Evolutionary conservation across 2,797 vertebrate genomes (phyloP).

Genomic region (Stomatorhinus walkeri): DNA sequence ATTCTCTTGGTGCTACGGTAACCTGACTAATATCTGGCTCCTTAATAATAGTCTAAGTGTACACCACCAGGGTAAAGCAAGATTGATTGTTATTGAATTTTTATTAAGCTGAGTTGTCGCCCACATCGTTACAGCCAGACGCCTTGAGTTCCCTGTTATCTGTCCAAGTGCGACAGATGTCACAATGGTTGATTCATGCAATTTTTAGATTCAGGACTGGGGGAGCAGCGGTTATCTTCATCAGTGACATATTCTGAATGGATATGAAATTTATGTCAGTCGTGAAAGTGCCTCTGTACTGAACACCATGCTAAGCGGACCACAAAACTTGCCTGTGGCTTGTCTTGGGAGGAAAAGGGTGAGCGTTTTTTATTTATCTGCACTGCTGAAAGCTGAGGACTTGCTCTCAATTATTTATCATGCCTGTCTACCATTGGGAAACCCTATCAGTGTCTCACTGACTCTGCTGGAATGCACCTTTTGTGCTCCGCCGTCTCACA

Average conservation of each 20-base stretch:
- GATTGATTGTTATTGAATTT: background rate
- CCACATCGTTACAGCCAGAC: background rate
- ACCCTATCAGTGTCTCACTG: background rate
- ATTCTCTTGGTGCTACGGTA: background rate
- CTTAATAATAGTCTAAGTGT: background rate
- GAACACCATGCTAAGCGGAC: background rate
- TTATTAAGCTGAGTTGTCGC: background rate
- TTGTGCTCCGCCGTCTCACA: background rate
- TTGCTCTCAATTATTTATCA: conserved; percentile 14
- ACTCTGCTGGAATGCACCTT: background rate
- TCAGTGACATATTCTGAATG: background rate
- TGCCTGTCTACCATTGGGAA: background rate
- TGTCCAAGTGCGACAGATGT: background rate
- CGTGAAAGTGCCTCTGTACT: background rate
- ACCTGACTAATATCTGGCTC: background rate
- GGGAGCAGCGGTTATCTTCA: background rate
- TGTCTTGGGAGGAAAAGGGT: background rate
- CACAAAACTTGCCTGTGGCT: background rate
- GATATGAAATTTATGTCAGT: conserved; percentile 16
- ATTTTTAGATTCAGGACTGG: background rate
- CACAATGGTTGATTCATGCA: background rate
- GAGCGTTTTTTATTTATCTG: background rate
- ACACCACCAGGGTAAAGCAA: background rate
- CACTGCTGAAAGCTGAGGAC: background rate
- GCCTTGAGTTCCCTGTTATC: background rate